These are phyloP conservation scores for Mustela lutreola DNA, from an alignment of 2,113 vertebrate genomes.

Conservation along the genomic window DNA sequence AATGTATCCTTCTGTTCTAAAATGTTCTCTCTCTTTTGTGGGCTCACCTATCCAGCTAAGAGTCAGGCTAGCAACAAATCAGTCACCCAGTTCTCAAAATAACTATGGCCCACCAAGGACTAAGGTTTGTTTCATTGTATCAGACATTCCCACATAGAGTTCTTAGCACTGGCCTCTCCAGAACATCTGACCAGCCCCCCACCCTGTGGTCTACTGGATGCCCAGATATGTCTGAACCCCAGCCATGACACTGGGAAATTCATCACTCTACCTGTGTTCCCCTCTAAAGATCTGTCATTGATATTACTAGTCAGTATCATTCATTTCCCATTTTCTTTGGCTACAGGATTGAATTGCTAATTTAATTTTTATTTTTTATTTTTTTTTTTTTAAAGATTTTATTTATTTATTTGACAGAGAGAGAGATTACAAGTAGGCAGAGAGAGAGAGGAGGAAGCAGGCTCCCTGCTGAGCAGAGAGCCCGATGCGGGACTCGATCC, in stretches of 20 bases:
- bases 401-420: no score
- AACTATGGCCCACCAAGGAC: background rate
- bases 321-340: constrained; percentile 27
- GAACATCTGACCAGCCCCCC: background rate
- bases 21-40: background rate
- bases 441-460: no score
- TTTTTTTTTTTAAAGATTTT: no score
- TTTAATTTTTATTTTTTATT: constrained; percentile 32
- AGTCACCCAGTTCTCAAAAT: background rate
- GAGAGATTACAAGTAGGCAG: no score
- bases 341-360: background rate
- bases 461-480: no score
- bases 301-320: background rate
- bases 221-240: background rate
- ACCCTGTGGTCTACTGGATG: background rate
- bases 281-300: background rate
- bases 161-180: background rate
- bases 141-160: background rate
- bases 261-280: background rate
- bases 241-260: background rate
- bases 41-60: background rate
- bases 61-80: background rate
- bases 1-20: background rate
- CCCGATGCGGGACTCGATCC: no score
- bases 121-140: background rate